Conservation (phyloP, 1,140 invertebrate species). For the Drosophila lowei region DNA sequence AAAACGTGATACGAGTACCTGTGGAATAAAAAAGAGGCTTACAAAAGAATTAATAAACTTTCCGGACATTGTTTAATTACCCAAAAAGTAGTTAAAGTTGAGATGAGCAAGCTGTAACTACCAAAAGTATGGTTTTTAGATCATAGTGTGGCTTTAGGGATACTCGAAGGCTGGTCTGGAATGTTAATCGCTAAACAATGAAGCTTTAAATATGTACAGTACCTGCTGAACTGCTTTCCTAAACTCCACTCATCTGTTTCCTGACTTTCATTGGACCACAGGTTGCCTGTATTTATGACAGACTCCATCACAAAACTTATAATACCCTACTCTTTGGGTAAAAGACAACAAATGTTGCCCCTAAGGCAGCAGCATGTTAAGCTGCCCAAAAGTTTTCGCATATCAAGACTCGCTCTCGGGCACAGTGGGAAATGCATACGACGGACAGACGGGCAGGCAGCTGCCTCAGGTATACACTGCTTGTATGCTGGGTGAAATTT, state of each 20-base stretch:
- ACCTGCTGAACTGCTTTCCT: too few species aligned
- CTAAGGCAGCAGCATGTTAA: conserved; percentile 12
- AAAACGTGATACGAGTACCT: conserved; percentile 24
- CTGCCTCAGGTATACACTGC: conserved; percentile 21
- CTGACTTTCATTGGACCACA: neutral
- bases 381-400: conserved; percentile 31
- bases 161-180: too few species aligned
- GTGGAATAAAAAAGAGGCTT: conserved; percentile 24
- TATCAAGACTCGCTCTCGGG: conserved; percentile 13
- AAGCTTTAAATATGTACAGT: too few species aligned
- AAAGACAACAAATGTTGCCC: conserved; percentile 12
- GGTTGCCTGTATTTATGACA: neutral
- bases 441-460: neutral
- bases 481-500: conserved; percentile 17
- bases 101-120: conserved; percentile 20
- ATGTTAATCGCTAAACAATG: too few species aligned
- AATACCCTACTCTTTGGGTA: conserved; percentile 6
- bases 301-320: conserved; percentile 17
- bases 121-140: conserved; percentile 19
- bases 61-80: conserved; percentile 33
- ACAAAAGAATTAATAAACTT: conserved; percentile 53
- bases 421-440: conserved; percentile 27
- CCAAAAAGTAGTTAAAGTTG: conserved; percentile 26
- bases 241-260: neutral
- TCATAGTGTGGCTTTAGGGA: too few species aligned